Percentiles rank a stretch among this genome's conserved stretches.
phyloP scores from a whole-genome alignment of 2,888 invertebrate species.

The Drosophila acutilabella region DNA sequence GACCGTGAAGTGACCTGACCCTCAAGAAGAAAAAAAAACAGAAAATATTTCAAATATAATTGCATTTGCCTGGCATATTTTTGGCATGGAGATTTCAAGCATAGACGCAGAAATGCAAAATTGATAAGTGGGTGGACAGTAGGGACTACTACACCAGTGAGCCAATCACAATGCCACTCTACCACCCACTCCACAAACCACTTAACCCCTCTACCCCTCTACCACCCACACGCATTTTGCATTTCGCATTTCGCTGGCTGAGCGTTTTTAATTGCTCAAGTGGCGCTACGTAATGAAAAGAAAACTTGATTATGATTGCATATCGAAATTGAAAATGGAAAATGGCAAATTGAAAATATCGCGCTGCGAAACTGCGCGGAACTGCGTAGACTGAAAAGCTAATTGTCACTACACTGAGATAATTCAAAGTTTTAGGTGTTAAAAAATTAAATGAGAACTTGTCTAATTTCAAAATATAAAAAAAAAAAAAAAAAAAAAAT shows the following conservation, averaged over 20 bases:
- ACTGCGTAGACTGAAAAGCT: neutral
- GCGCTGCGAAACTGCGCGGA: neutral
- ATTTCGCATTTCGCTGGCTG: neutral
- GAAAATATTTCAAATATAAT: conserved; percentile 44
- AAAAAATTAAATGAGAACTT: no score
- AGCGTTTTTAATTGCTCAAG: conserved; percentile 52
- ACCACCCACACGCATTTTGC: neutral
- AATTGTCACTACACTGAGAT: no score
- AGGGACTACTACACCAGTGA: neutral
- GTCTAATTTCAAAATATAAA: no score
- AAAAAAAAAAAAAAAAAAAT: no score
- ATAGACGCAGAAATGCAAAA: conserved; percentile 28
- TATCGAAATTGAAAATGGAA: conserved; percentile 25
- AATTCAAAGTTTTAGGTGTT: no score
- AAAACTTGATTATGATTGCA: conserved; percentile 26
- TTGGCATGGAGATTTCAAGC: conserved; percentile 23
- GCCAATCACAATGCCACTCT: neutral
- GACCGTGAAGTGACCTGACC: conserved; percentile 5
- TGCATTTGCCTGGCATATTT: conserved; percentile 53
- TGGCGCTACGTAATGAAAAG: conserved; percentile 20
- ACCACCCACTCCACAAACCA: neutral
- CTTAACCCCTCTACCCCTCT: neutral
- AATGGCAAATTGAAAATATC: conserved; percentile 18
- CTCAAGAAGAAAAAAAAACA: conserved; percentile 6
- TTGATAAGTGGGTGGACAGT: conserved; percentile 35